Base-by-base conservation (phyloP, 2,888 invertebrate species). In the Ormyrus rosae region DNA sequence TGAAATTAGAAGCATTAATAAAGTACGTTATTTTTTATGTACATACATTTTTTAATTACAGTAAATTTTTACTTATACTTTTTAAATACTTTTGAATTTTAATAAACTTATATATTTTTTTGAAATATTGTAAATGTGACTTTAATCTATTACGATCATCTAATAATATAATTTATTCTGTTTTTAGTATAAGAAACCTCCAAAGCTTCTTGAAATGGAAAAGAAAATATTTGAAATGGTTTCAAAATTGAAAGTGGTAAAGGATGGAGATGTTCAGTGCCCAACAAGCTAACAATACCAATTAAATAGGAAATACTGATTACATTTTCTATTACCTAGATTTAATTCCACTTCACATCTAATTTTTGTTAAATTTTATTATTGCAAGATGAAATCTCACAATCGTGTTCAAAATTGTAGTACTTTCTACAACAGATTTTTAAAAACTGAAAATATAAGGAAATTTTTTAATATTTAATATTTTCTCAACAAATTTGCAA, bases 161-260 rank as follows among this genome's bases (percentile, higher is more conserved):
- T 19, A 19, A 2, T 1, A 19, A 19, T 19, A 19, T 19, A 19
- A 19, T 19, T 19, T 19, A 19, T 19, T 84, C 80, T 85, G 72
- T 84, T 94, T 93, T 84, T 91, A 95, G 95, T 96, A 96, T 87
- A 94, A 94, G 86, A 96, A 96, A 88, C 96, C 96, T 0, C 92
- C 92, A 81, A 92, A 93, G 83, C 90, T 96, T 0, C 85, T 95
- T 64, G 93, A 95, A 53, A 92, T 96, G 92, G 96, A 96, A 86
- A 94, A 94, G 77, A 85, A 86, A 76, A 80, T 91, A 34, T 83
- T 91, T 50, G 84, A 88, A 34, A 89, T 89, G 83, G 82, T 91
- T 65, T 84, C 85, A 55, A 76, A 89, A 80, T 56, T 89, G 2
- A 87, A 90, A 78, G 80, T 86, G 5, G 83, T 80, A 48, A 88